phyloP scores from a whole-genome alignment of 2,888 invertebrate genomes.

The Andrena haemorrhoa region DNA sequence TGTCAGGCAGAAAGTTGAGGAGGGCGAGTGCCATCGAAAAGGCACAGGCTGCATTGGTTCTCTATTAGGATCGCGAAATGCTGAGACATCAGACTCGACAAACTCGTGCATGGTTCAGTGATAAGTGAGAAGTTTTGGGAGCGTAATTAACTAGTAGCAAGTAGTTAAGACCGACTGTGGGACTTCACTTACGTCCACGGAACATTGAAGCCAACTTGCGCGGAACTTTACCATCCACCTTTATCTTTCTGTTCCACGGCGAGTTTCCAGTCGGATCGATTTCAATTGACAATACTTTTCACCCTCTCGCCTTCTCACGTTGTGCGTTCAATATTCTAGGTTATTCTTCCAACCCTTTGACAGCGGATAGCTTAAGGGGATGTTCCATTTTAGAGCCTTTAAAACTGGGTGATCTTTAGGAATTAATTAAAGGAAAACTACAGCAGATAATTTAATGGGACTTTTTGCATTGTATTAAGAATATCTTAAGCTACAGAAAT shows the following conservation, averaged over 20 bases:
- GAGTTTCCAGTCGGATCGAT: conserved; percentile 24
- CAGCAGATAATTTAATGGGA: no score
- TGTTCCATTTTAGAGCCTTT: no score
- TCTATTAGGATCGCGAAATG: conserved; percentile 51
- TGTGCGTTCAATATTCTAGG: no score
- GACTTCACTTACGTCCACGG: conserved; percentile 48
- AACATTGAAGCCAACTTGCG: conserved; percentile 66
- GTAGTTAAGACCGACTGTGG: conserved; percentile 63
- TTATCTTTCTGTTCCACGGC: conserved; percentile 30
- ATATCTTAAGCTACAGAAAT: no score
- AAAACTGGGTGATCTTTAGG: no score
- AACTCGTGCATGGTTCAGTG: conserved; percentile 47
- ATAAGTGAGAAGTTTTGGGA: conserved; percentile 68
- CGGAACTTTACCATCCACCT: conserved; percentile 58
- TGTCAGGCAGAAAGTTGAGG: neutral
- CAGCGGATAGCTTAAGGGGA: no score
- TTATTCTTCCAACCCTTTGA: no score
- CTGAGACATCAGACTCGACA: conserved; percentile 63
- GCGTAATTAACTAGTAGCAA: conserved; percentile 64
- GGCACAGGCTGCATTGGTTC: neutral
- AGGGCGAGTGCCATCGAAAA: neutral
- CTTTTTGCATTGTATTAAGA: no score
- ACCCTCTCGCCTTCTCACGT: no score
- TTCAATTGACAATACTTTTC: conserved; percentile 23
- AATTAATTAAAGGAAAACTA: no score